Base-by-base conservation (phyloP, 2,797 vertebrate genomes). In the Enteromius mattozi region DNA sequence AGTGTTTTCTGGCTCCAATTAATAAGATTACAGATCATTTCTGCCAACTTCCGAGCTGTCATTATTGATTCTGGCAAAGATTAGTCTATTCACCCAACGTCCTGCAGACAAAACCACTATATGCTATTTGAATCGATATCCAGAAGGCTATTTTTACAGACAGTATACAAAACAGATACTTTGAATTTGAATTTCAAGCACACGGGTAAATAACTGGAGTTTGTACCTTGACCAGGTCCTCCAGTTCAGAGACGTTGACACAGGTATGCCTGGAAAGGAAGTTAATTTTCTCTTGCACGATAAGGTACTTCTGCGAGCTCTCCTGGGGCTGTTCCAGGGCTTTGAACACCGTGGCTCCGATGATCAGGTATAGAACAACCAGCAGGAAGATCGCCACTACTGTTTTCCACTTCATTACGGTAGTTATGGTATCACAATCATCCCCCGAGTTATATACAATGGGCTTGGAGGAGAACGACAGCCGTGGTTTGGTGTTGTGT, bases 351-450 rank as follows among this genome's bases (percentile, higher is more conserved):
- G 96, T 96, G 88, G 97, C 98, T 91, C 98, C 98, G 81, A 97
- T 96, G 92, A 99, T 96, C 93, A 99, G 94, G 89, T 99, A 99
- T 83, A 98, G 93, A 24, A 98, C 97, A 76, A 99, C 97, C 94
- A 99, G 93, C 85, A 98, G 92, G 93, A 99, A 99, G 90, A 98
- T 97, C 88, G 96, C 97, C 40, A 96, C 95, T 83, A 98, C 97
- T 0, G 97, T 99, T 95, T 98, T 99, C 97, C 98, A 97, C 95
- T 99, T 98, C 98, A 99, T 99, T 91, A 98, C 98, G 91, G 96
- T 97, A 92, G 97, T 95, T 88, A 96, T 93, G 3, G 96, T 94
- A 92, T 97, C 96, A 19, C 94, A 96, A 91, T 97, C 96, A 91
- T 97, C 97, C 68, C 93, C 94, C 85, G 96, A 94, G 90, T 95